Percentiles rank a stretch among this genome's conserved stretches.
phyloP scores from a whole-genome alignment of 1,140 invertebrate genomes.

The Cydia splendana region DNA sequence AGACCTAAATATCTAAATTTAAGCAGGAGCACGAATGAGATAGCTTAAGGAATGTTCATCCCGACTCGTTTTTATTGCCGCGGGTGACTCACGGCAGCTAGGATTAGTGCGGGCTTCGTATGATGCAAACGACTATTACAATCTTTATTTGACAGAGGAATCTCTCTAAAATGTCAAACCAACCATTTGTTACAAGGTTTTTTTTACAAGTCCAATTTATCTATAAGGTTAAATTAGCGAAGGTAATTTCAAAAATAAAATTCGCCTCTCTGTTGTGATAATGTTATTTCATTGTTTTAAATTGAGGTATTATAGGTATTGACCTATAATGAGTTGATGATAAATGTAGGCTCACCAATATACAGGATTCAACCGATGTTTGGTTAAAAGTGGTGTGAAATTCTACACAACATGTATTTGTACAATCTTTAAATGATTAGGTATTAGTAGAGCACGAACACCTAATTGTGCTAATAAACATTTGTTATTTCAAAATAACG shows the following conservation, averaged over 20 bases:
- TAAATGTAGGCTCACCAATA: not conserved
- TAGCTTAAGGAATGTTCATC: slow-evolving; percentile 14
- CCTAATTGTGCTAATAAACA: not conserved
- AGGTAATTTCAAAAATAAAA: not conserved
- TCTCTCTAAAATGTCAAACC: not conserved
- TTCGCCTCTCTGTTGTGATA: not conserved
- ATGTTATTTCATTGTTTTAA: not conserved
- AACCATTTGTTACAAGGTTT: not conserved
- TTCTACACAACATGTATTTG: too few species aligned
- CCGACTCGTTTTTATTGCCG: slow-evolving; percentile 15
- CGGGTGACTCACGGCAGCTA: slow-evolving; percentile 17
- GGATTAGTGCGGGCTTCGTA: slow-evolving; percentile 16
- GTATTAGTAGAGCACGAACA: not conserved
- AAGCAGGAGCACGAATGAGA: slow-evolving; percentile 12
- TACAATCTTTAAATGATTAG: not conserved
- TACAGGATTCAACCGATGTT: not conserved
- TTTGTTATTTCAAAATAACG: not conserved
- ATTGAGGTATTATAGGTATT: too few species aligned
- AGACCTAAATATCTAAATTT: not conserved
- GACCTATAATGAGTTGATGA: not conserved
- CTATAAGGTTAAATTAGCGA: not conserved
- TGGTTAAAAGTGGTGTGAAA: too few species aligned
- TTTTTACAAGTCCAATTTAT: not conserved
- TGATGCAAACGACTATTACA: slow-evolving; percentile 27
- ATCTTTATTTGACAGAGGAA: slow-evolving; percentile 19